Base-by-base conservation (phyloP, 2,113 vertebrate species). In the Caranx ignobilis region DNA sequence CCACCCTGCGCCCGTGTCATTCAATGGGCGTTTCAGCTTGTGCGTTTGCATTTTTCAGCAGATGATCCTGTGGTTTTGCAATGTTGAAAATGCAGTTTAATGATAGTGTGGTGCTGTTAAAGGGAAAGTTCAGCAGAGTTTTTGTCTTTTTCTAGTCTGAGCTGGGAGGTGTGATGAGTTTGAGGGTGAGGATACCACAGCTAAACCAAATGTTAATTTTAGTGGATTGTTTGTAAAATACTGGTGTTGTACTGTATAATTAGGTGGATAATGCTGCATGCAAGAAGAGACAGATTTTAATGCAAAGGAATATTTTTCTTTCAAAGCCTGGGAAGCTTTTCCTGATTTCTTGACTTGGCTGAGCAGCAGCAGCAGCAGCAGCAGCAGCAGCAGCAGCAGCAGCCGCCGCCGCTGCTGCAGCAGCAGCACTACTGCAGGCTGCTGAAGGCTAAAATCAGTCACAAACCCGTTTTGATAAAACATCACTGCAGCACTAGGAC, bases 81-180 rank as follows among this genome's bases (percentile, higher is more conserved):
- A 41, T 60, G 32, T 54, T 34, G n/a, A 55, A 73, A 45, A 66
- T 47, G 15, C 43, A 47, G 52, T 39, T 2, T 21, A 37, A 47
- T 39, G 56, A 79, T 71, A 1, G 4, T 34, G 12, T 37, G 70
- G 32, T 68, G 41, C 37, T 60, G 34, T 32, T 37, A 54, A 82
- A 65, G 54, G 69, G 37, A 65, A 16, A 19, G 12, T 67, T 65
- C 3, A 57, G 56, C 52, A 43, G 45, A 35, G 68, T 26, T 50
- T 50, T 50, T 50, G 39, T 50, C 26, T 50, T 57, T 15, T 52
- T 8, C 2, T 48, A 21, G 72, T 81, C 77, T 85, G 75, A 87
- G 85, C 90, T 93, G 83, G 90, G 91, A 93, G 91, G 92, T 88
- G 76, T 47, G 85, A 81, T n/a, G 75, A 87, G 86, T 76, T 71